Evolutionary conservation across 2,888 invertebrate species (phyloP).

Genomic region (Antitype chi): DNA sequence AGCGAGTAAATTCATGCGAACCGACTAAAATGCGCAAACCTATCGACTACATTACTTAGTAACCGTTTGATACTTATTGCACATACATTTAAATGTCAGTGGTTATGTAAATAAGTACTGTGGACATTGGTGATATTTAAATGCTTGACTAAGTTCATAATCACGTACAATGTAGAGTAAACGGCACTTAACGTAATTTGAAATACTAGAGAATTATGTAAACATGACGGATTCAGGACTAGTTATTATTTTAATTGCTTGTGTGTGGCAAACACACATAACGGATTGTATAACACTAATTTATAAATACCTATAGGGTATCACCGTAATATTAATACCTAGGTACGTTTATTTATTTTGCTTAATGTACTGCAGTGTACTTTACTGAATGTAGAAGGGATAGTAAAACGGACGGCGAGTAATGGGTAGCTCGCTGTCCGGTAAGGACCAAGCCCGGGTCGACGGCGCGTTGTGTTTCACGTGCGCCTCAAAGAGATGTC

Average conservation of each 20-base stretch:
- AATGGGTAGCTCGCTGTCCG: too few species aligned
- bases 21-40: too few species aligned
- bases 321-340: neutral
- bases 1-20: too few species aligned
- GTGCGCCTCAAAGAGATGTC: too few species aligned
- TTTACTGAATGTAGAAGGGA: neutral
- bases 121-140: conserved; percentile 25
- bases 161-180: conserved; percentile 36
- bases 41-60: neutral
- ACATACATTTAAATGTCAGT: conserved; percentile 32
- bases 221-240: conserved; percentile 29
- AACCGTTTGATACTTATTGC: conserved; percentile 15
- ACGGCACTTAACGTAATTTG: conserved; percentile 43
- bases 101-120: conserved; percentile 26
- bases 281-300: neutral
- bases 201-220: conserved; percentile 49
- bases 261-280: conserved; percentile 22
- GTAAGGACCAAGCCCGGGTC: too few species aligned
- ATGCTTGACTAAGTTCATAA: conserved; percentile 44
- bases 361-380: neutral
- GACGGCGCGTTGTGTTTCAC: too few species aligned
- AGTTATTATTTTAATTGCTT: conserved; percentile 48
- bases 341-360: neutral
- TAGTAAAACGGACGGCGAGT: too few species aligned
- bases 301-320: neutral